These are phyloP conservation scores for Ceratothoa steindachneri DNA, from an alignment of 2,888 invertebrate genomes.

Conservation along the genomic window DNA sequence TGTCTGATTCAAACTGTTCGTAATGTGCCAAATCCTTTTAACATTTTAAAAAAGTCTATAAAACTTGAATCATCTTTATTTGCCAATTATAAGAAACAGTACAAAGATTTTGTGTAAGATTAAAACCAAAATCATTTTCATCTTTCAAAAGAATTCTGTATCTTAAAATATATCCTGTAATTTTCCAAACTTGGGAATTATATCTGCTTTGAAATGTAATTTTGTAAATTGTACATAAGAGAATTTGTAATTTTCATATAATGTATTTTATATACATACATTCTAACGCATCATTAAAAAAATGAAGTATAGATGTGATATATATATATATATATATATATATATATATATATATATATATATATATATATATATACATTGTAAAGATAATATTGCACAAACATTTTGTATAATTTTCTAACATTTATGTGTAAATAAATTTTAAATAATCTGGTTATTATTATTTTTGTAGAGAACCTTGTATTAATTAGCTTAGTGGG, in stretches of 20 bases:
- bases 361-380: not conserved
- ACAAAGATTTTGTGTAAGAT: not conserved
- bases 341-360: conserved; percentile 18
- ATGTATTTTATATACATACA: conserved; percentile 1
- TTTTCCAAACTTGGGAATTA: too few species aligned
- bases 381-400: not conserved
- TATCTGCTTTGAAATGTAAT: not conserved
- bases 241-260: not conserved
- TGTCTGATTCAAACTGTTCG: not conserved
- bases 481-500: too few species aligned
- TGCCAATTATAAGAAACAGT: not conserved
- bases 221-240: not conserved
- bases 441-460: not conserved
- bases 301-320: not conserved
- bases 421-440: not conserved
- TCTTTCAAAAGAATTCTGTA: not conserved
- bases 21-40: conserved; percentile 6
- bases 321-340: conserved; percentile 19
- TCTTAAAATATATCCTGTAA: too few species aligned
- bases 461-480: too few species aligned
- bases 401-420: not conserved
- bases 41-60: too few species aligned
- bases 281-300: not conserved
- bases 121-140: not conserved
- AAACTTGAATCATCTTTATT: too few species aligned